phyloP scores from a whole-genome alignment of 2,113 vertebrate genomes.

The Furnarius figulus region DNA sequence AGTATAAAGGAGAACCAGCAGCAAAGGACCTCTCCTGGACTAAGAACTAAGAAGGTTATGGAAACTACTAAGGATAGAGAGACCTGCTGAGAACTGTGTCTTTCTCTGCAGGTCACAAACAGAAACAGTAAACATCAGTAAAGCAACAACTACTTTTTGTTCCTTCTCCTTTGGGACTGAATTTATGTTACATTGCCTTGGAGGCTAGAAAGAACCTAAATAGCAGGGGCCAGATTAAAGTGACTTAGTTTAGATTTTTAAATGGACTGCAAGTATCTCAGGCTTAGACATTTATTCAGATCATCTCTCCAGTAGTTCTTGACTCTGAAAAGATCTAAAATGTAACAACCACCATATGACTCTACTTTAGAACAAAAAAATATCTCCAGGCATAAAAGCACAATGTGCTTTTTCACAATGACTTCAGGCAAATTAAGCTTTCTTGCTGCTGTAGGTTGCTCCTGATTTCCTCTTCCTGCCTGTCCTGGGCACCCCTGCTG shows the following conservation, averaged over 20 bases:
- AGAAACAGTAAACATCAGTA: background rate
- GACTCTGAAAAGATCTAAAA: background rate
- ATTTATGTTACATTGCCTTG: background rate
- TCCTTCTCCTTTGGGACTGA: background rate
- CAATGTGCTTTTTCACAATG: background rate
- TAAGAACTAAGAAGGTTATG: background rate
- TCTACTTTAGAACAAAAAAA: background rate
- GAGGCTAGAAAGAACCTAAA: background rate
- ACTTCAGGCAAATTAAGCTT: background rate
- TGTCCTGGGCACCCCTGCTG: background rate
- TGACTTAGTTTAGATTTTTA: background rate
- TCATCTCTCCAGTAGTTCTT: background rate
- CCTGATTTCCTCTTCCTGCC: background rate
- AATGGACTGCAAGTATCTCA: background rate
- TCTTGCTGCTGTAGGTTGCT: background rate
- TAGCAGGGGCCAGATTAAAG: background rate
- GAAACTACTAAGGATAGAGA: background rate
- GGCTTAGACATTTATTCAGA: background rate
- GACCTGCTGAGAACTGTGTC: background rate
- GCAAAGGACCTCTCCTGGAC: background rate
- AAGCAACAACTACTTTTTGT: background rate
- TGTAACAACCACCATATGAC: background rate
- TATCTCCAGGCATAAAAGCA: background rate
- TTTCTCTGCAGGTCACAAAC: background rate
- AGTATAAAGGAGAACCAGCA: background rate